phyloP scores from a whole-genome alignment of 2,888 invertebrate genomes.

The Ormyrus nitidulus region DNA sequence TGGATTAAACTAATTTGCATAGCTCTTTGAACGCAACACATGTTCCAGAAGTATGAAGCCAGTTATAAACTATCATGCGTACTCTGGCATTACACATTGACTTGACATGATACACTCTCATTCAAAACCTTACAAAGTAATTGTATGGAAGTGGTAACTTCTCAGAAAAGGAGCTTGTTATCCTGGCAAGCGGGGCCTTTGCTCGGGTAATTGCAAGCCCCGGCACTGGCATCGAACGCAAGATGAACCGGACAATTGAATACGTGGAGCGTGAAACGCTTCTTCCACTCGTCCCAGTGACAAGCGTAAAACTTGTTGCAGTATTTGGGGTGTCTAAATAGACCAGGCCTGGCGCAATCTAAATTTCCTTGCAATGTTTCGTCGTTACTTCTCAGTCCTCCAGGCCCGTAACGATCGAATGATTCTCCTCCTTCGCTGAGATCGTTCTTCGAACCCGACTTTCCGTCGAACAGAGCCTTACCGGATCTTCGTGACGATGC shows the following conservation, averaged over 20 bases:
- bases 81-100: not conserved
- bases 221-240: slow-evolving; percentile 84
- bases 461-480: slow-evolving; percentile 56
- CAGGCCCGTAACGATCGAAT: slow-evolving; percentile 79
- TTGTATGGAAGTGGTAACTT: slow-evolving; percentile 29
- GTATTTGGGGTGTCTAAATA: slow-evolving; percentile 83
- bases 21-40: no score
- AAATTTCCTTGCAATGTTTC: slow-evolving; percentile 77
- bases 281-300: slow-evolving; percentile 87
- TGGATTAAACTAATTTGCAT: no score
- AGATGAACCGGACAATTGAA: slow-evolving; percentile 88
- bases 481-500: slow-evolving; percentile 58
- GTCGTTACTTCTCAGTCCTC: slow-evolving; percentile 50
- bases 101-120: not conserved
- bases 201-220: slow-evolving; percentile 90
- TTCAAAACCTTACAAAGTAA: slow-evolving; percentile 8
- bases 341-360: slow-evolving; percentile 77
- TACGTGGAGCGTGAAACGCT: slow-evolving; percentile 84
- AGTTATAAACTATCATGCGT: not conserved
- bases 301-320: slow-evolving; percentile 91
- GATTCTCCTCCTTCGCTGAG: slow-evolving; percentile 73
- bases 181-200: slow-evolving; percentile 87
- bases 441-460: slow-evolving; percentile 14
- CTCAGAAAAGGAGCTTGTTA: slow-evolving; percentile 80
- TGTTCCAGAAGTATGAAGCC: not conserved